phyloP scores from a whole-genome alignment of 1,140 invertebrate genomes.

The Pseudobourletiella spinata region DNA sequence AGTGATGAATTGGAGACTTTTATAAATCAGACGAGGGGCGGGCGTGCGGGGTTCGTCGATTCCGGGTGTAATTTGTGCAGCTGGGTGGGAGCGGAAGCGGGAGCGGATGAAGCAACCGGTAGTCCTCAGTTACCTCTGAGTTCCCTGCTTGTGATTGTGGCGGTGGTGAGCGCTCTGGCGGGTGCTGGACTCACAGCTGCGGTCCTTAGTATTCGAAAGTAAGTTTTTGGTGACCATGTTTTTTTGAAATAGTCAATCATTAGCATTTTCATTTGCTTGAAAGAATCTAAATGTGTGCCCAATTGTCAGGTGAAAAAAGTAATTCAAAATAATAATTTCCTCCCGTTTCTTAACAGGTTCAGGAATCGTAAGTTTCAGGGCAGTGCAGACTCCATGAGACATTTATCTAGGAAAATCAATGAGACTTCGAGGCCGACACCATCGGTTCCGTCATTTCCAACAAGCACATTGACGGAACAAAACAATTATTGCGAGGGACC shows the following conservation, averaged over 20 bases:
- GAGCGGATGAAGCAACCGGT: background rate
- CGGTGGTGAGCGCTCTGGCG: constrained; percentile 17
- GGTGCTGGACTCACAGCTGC: constrained; percentile 17
- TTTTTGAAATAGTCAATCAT: too few relatives aligned
- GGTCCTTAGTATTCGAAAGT: constrained; percentile 21
- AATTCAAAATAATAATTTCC: too few relatives aligned
- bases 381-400: constrained; percentile 11
- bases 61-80: constrained; percentile 25
- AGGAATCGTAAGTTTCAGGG: constrained; percentile 22
- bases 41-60: background rate
- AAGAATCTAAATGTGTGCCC: too few relatives aligned
- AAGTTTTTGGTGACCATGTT: too few relatives aligned
- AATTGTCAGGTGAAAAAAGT: too few relatives aligned
- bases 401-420: constrained; percentile 19
- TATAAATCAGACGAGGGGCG: background rate
- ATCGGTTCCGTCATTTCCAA: constrained; percentile 4
- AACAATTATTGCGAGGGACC: constrained; percentile 27
- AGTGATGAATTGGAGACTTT: constrained; percentile 4
- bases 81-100: constrained; percentile 1
- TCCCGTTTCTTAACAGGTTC: too few relatives aligned
- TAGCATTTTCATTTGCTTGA: too few relatives aligned
- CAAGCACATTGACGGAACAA: constrained; percentile 16
- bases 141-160: constrained; percentile 25
- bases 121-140: constrained; percentile 9
- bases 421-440: background rate